Conservation (phyloP, 2,888 invertebrate species). For the Synanthedon vespiformis region DNA sequence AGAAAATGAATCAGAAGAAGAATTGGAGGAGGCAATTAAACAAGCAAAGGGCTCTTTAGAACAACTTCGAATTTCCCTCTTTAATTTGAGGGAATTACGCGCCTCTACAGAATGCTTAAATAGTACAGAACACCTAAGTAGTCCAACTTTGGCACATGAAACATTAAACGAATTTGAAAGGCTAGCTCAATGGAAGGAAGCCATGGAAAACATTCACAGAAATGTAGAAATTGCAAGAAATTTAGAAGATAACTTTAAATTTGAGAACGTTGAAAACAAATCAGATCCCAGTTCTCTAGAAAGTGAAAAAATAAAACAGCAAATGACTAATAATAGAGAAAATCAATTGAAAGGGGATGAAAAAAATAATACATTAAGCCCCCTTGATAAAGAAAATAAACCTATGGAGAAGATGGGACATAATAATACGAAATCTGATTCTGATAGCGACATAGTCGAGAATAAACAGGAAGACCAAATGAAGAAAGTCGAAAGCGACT, state of each 20-base stretch:
- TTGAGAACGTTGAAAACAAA: constrained; percentile 3
- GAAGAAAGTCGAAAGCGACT: background rate
- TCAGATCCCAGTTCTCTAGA: background rate
- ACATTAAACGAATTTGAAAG: constrained; percentile 33
- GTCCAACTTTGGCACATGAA: constrained; percentile 1
- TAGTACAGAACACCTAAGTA: constrained; percentile 18
- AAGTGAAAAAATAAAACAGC: background rate
- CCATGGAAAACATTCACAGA: constrained; percentile 36
- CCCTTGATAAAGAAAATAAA: background rate
- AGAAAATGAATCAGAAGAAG: constrained; percentile 1
- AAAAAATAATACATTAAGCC: background rate
- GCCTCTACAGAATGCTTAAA: constrained; percentile 20
- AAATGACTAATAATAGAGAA: background rate
- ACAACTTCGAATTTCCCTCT: constrained; percentile 38
- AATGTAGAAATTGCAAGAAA: constrained; percentile 41
- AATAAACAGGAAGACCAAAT: background rate
- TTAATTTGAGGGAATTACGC: constrained; percentile 31
- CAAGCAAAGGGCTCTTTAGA: constrained; percentile 39
- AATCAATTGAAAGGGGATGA: constrained; percentile 1
- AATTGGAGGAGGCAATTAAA: constrained; percentile 44
- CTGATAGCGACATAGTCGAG: background rate
- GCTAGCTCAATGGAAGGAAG: constrained; percentile 48
- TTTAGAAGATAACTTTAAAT: constrained; percentile 45
- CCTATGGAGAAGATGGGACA: background rate
- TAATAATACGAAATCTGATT: background rate